phyloP scores from a whole-genome alignment of 2,888 invertebrate genomes.

The Prosapia bicincta region DNA sequence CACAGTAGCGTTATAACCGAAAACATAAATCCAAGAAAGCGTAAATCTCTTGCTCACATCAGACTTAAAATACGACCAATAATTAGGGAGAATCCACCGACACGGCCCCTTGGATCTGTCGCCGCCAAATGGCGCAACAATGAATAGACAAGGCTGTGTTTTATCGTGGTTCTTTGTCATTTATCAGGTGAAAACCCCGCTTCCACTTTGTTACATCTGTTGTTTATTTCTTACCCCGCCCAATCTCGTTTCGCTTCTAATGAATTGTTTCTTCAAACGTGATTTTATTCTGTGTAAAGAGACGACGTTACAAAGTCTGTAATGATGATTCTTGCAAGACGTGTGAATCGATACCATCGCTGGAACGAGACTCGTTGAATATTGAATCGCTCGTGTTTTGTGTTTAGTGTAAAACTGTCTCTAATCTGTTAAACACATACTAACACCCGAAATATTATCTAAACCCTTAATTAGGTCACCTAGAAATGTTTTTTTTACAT shows the following conservation, averaged over 20 bases:
- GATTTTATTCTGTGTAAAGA: background rate
- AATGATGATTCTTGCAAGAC: no score
- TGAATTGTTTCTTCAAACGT: background rate
- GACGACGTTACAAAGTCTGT: no score
- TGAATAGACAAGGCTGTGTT: conserved; percentile 2
- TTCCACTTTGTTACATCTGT: background rate
- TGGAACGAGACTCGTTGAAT: no score
- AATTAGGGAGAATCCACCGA: background rate
- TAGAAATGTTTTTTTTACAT: no score
- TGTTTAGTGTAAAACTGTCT: no score
- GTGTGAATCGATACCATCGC: no score
- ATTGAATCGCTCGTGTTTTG: no score
- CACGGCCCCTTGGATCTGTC: background rate
- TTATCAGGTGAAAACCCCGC: background rate
- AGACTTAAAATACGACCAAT: background rate
- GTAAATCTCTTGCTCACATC: background rate
- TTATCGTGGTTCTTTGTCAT: background rate
- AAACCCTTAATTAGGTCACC: no score
- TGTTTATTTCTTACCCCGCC: background rate
- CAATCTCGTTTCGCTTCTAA: background rate
- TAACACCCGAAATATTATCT: no score
- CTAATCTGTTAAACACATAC: no score
- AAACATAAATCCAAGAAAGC: background rate
- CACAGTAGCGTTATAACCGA: no score
- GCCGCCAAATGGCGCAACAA: background rate